Conservation (phyloP, 1,140 invertebrate species). For the Tigriopus japonicus region DNA sequence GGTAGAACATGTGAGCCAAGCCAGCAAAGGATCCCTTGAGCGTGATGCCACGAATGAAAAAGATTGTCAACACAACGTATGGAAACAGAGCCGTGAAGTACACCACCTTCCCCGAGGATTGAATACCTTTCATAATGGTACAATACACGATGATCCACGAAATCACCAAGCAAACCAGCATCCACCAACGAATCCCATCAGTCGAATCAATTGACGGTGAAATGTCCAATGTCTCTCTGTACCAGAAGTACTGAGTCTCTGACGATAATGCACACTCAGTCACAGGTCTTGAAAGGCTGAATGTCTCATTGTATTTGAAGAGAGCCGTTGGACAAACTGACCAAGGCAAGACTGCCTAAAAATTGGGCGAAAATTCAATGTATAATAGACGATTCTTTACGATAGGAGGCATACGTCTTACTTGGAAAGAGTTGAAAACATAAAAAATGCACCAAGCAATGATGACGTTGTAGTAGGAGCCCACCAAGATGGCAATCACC, state of each 20-base stretch:
- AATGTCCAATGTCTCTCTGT: conserved; percentile 60
- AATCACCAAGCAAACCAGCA: conserved; percentile 69
- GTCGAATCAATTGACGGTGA: conserved; percentile 55
- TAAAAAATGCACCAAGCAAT: conserved; percentile 97
- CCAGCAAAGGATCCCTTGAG: conserved; percentile 70
- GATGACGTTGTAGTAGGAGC: conserved; percentile 91
- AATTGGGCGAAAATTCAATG: neutral
- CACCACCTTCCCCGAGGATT: conserved; percentile 88
- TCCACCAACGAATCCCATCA: conserved; percentile 78
- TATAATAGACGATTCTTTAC: no score
- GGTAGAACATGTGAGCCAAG: conserved; percentile 74
- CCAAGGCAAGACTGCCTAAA: conserved; percentile 11
- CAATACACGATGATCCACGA: conserved; percentile 90
- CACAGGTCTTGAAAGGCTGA: conserved; percentile 20
- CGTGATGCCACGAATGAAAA: conserved; percentile 77
- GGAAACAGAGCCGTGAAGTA: conserved; percentile 93
- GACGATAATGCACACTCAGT: conserved; percentile 59
- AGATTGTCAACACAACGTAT: conserved; percentile 81
- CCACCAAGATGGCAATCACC: conserved; percentile 47
- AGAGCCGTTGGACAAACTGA: neutral
- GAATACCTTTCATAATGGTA: conserved; percentile 94
- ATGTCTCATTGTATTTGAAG: neutral
- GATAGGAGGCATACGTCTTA: conserved; percentile 29
- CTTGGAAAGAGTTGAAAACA: conserved; percentile 67
- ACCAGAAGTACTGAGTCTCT: conserved; percentile 76